Conservation (phyloP, 2,797 vertebrate genomes). For the Mycteria americana region DNA sequence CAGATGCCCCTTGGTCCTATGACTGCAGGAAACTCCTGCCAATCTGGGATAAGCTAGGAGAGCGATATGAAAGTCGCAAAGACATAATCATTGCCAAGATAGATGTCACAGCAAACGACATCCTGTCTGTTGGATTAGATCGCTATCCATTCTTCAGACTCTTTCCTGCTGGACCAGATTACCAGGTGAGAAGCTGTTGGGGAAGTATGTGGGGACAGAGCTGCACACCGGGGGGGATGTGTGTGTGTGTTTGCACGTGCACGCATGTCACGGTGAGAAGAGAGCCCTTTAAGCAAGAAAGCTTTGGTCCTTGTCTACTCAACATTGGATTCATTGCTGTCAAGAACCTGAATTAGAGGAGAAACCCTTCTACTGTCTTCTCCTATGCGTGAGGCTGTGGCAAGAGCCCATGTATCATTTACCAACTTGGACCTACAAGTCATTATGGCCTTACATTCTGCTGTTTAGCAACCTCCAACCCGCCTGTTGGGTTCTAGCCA, state of each 20-base stretch:
- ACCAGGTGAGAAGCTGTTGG: slow-evolving; percentile 71
- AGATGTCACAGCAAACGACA: slow-evolving; percentile 87
- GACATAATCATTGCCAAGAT: slow-evolving; percentile 84
- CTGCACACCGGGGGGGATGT: not conserved
- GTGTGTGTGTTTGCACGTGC: accelerated
- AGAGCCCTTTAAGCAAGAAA: not conserved
- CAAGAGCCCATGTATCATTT: not conserved
- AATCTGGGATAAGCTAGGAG: slow-evolving; percentile 85
- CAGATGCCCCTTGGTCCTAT: slow-evolving; percentile 87
- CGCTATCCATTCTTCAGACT: slow-evolving; percentile 82
- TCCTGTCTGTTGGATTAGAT: slow-evolving; percentile 73
- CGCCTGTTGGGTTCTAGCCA: not conserved
- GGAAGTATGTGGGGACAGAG: not conserved
- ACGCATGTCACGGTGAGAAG: accelerated
- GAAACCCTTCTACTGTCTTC: not conserved
- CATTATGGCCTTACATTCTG: not conserved
- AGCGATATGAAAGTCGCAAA: slow-evolving; percentile 71
- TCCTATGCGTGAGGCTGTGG: not conserved
- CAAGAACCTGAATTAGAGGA: not conserved
- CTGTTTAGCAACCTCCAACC: not conserved
- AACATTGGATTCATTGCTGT: not conserved
- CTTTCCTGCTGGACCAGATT: slow-evolving; percentile 81
- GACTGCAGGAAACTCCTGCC: slow-evolving; percentile 79
- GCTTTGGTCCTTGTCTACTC: not conserved
- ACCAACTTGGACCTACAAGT: not conserved